Evolutionary conservation across 2,888 invertebrate genomes (phyloP).

Genomic region (Stenichneumon culpator): DNA sequence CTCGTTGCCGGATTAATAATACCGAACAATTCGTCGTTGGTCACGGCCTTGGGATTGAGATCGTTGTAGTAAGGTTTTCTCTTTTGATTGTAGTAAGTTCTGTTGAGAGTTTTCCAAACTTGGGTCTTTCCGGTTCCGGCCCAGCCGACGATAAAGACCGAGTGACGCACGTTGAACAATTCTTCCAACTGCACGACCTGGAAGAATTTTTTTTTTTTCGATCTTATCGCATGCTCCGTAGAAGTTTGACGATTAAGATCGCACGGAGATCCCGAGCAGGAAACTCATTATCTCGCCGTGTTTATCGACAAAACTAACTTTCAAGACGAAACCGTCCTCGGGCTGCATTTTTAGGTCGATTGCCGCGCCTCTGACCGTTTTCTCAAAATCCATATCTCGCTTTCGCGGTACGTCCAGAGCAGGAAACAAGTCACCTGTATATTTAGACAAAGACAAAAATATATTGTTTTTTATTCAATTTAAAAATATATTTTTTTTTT

Average conservation of each 20-base stretch:
- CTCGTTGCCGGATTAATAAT: slow-evolving; percentile 96
- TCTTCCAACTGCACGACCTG: slow-evolving; percentile 97
- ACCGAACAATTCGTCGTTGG: slow-evolving; percentile 97
- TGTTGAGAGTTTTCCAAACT: slow-evolving; percentile 96
- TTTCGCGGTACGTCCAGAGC: slow-evolving; percentile 96
- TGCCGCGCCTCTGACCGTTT: slow-evolving; percentile 91
- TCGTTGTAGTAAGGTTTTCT: slow-evolving; percentile 94
- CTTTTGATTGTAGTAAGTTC: slow-evolving; percentile 93
- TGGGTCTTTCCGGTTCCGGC: slow-evolving; percentile 97
- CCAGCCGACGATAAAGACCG: slow-evolving; percentile 94
- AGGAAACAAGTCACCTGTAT: slow-evolving; percentile 92
- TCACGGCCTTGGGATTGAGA: slow-evolving; percentile 98
- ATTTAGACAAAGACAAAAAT: neutral
- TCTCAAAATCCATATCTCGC: slow-evolving; percentile 94
- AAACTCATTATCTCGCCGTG: slow-evolving; percentile 22
- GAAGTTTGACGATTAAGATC: slow-evolving; percentile 32
- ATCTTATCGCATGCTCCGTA: slow-evolving; percentile 11
- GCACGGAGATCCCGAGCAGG: slow-evolving; percentile 29
- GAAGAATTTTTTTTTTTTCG: slow-evolving; percentile 40
- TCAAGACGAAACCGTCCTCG: slow-evolving; percentile 94
- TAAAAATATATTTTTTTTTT: neutral
- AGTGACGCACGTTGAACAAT: slow-evolving; percentile 96
- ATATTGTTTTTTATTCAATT: neutral
- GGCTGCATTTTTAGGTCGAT: slow-evolving; percentile 94
- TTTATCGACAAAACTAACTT: slow-evolving; percentile 85